phyloP scores from a whole-genome alignment of 2,797 vertebrate genomes.

The Cercopithecus hamlyni region DNA sequence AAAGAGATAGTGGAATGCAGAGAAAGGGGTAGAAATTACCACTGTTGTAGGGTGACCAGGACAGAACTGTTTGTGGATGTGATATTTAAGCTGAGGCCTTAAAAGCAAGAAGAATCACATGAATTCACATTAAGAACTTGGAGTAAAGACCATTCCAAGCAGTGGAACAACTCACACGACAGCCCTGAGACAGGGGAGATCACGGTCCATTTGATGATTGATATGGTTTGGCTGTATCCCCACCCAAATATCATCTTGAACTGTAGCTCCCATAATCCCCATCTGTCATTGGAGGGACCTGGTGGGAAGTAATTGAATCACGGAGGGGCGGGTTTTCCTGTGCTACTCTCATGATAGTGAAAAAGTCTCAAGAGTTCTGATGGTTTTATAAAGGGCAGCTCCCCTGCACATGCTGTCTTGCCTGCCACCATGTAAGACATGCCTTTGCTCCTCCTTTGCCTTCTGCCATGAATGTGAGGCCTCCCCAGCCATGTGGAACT shows the following conservation, averaged over 20 bases:
- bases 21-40: not conserved
- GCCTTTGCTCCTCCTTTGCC: not conserved
- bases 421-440: not conserved
- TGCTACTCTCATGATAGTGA: not conserved
- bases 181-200: not conserved
- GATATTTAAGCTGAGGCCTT: not conserved
- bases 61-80: not conserved
- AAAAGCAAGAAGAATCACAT: not conserved
- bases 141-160: not conserved
- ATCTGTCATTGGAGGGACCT: not conserved
- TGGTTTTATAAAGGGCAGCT: not conserved
- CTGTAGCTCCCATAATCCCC: not conserved
- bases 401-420: not conserved
- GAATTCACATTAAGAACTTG: not conserved
- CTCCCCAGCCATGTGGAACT: not conserved
- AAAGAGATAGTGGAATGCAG: not conserved
- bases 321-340: not conserved
- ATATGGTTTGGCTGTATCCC: not conserved
- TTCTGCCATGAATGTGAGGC: not conserved
- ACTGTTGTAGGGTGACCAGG: fast-evolving
- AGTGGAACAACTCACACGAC: not conserved
- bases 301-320: not conserved
- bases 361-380: not conserved
- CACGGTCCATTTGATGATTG: not conserved
- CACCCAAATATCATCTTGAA: not conserved